A percentile compares a stretch with the other conserved stretches of the same genome.
Conservation (phyloP, 2,888 invertebrate genomes). For the Desoria tigrina region DNA sequence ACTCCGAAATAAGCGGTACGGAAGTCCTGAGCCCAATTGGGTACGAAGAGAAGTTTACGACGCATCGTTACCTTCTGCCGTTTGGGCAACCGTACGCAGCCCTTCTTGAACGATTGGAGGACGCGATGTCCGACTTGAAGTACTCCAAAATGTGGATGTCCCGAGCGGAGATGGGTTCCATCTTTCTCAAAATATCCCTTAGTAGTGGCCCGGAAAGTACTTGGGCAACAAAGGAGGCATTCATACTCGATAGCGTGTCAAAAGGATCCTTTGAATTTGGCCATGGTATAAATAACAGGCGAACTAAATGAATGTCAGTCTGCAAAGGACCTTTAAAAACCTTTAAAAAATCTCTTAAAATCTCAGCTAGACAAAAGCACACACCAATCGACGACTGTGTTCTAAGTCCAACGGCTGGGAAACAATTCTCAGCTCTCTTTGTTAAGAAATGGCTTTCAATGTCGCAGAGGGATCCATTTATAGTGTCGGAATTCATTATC, state of each 20-base stretch:
- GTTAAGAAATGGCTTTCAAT: slow-evolving; percentile 5
- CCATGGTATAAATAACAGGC: background rate
- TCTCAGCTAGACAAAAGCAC: too few relatives aligned
- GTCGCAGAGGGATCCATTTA: slow-evolving; percentile 26
- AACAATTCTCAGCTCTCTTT: background rate
- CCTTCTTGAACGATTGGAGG: slow-evolving; percentile 27
- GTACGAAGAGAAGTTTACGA: background rate
- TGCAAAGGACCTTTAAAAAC: background rate
- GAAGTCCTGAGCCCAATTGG: background rate
- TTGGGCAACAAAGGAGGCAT: slow-evolving; percentile 16
- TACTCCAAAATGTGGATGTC: slow-evolving; percentile 25
- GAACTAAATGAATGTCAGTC: too few relatives aligned
- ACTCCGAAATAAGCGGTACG: slow-evolving; percentile 7
- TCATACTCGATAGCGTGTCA: background rate
- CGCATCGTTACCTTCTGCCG: slow-evolving; percentile 10
- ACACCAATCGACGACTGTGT: too few relatives aligned
- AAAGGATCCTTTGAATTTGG: background rate
- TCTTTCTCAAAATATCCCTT: slow-evolving; percentile 26
- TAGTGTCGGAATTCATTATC: slow-evolving; percentile 25
- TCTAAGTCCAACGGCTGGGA: background rate
- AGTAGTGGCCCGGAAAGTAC: slow-evolving; percentile 23
- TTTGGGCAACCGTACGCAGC: slow-evolving; percentile 14
- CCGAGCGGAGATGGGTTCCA: slow-evolving; percentile 27
- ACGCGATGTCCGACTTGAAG: slow-evolving; percentile 17
- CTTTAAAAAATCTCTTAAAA: too few relatives aligned